A percentile compares a stretch with the other conserved stretches of the same genome.
Conservation (phyloP, 2,113 vertebrate genomes). For the Apistogramma diplotaenia region DNA sequence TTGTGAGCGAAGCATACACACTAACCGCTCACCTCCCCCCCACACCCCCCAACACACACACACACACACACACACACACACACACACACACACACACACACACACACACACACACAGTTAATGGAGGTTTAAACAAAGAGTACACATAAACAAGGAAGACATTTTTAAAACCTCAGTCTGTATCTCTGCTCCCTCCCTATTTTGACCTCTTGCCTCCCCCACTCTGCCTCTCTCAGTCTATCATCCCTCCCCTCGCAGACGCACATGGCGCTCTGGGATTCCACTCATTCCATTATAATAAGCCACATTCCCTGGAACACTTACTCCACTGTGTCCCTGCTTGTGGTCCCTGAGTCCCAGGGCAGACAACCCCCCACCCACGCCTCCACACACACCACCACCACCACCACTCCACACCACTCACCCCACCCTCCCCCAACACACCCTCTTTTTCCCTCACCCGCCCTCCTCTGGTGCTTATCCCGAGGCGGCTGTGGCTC, state of each 20-base stretch:
- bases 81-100: too few species aligned
- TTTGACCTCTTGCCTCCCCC: background rate
- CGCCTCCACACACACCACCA: background rate
- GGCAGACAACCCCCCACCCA: conserved; percentile 42
- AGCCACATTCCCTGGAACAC: conserved; percentile 75
- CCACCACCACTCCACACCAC: background rate
- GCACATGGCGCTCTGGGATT: conserved; percentile 71
- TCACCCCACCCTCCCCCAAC: background rate
- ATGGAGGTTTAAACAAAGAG: background rate
- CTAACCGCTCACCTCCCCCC: too few species aligned
- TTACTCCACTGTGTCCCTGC: conserved; percentile 75
- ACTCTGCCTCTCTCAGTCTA: conserved; percentile 23
- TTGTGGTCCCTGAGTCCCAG: conserved; percentile 73
- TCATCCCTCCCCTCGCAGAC: conserved; percentile 54
- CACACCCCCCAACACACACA: too few species aligned
- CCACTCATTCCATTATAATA: conserved; percentile 69
- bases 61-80: too few species aligned
- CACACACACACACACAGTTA: too few species aligned
- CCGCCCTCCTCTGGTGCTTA: conserved; percentile 30
- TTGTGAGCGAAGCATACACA: too few species aligned
- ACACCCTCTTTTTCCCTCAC: conserved; percentile 9
- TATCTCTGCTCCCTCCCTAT: background rate
- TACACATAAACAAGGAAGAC: background rate
- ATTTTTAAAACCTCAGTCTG: background rate
- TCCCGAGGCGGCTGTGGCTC: conserved; percentile 43